Conservation (phyloP, 2,888 invertebrate species). For the Hipparchia semele region DNA sequence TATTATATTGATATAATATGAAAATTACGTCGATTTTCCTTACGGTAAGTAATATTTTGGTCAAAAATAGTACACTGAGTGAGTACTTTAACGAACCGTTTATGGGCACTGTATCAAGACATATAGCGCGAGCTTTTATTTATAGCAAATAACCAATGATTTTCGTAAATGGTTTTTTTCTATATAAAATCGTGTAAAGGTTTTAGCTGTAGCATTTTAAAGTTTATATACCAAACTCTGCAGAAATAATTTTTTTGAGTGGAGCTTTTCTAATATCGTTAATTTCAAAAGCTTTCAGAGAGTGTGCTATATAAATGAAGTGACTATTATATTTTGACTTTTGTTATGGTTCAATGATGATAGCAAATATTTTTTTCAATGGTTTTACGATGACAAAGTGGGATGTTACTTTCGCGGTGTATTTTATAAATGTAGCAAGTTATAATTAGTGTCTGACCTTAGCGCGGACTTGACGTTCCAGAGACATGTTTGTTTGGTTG, state of each 20-base stretch:
- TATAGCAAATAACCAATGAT: background rate
- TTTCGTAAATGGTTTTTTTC: background rate
- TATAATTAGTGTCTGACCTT: slow-evolving; percentile 85
- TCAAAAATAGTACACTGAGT: background rate
- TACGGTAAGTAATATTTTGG: background rate
- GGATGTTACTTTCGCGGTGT: background rate
- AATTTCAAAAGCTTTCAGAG: background rate
- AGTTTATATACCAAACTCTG: too few relatives aligned
- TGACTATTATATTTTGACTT: background rate
- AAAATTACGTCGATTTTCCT: background rate
- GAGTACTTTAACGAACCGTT: background rate
- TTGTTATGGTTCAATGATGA: background rate
- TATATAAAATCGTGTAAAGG: background rate
- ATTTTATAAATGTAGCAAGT: slow-evolving; percentile 31
- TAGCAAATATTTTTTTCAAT: too few relatives aligned
- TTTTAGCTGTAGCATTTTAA: too few relatives aligned
- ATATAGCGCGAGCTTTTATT: slow-evolving; percentile 3
- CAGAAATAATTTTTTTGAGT: background rate
- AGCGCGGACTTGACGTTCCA: slow-evolving; percentile 95
- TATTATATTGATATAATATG: too few relatives aligned
- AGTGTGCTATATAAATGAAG: background rate
- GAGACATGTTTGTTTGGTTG: slow-evolving; percentile 87
- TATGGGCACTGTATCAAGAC: background rate
- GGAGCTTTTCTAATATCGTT: background rate
- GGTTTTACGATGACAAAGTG: background rate